A percentile compares a stretch with the other conserved stretches of the same genome.
Evolutionary conservation across 2,888 invertebrate genomes (phyloP).

Genomic region (Gasteruption jaculator): DNA sequence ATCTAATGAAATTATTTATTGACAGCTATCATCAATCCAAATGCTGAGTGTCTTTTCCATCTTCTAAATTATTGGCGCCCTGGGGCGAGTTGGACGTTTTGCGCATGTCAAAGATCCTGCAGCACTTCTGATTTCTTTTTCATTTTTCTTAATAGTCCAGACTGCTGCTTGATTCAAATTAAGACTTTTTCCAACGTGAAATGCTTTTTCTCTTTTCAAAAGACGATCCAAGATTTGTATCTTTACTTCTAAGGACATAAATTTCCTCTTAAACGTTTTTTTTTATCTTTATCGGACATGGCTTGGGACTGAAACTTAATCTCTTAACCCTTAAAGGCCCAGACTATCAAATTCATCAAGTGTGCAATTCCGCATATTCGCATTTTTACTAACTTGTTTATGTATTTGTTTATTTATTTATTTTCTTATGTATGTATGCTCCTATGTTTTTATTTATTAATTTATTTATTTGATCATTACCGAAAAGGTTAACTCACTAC

Average conservation of each 20-base stretch:
- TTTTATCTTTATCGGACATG: constrained; percentile 1
- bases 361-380: too few species aligned
- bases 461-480: too few species aligned
- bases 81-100: too few species aligned
- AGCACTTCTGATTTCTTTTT: constrained; percentile 5
- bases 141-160: constrained; percentile 26
- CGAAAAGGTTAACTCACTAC: too few species aligned
- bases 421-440: too few species aligned
- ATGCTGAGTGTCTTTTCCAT: constrained; percentile 27
- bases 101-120: too few species aligned
- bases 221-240: constrained; percentile 23
- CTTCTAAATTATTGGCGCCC: constrained; percentile 26
- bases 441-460: too few species aligned
- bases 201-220: too few species aligned
- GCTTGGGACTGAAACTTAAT: constrained; percentile 5
- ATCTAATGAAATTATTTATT: constrained; percentile 22
- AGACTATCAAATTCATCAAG: too few species aligned
- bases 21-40: constrained; percentile 25
- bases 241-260: constrained; percentile 19
- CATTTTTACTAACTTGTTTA: too few species aligned
- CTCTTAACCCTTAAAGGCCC: too few species aligned
- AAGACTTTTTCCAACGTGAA: constrained; percentile 24
- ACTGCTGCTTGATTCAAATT: constrained; percentile 29
- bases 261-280: constrained; percentile 17
- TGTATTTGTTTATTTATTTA: too few species aligned